Base-by-base conservation (phyloP, 2,888 invertebrate genomes). In the Hyppa rectilinea region DNA sequence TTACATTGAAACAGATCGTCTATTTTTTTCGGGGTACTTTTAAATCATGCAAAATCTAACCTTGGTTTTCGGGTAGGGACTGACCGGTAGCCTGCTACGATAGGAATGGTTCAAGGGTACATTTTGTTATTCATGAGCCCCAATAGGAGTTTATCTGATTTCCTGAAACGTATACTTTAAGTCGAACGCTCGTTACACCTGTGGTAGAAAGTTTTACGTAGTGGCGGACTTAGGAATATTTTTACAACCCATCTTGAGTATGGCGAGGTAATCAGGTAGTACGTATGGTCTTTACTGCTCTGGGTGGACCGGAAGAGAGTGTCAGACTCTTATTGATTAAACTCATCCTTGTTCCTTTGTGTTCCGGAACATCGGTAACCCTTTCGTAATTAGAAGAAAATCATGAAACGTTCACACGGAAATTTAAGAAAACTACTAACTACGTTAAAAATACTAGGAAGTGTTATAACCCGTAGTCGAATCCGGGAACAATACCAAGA, bases 51-150 rank as follows among this genome's bases (percentile, higher is more conserved):
- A 12, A 55, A 64, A 80, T 89, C 85, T 92, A 85, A 87, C 92
- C 92, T 93, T 93, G 88, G 78, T 85, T 89, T 90, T 88, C 58
- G 86, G 88, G 80, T 65, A 84, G 75, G 73, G 69, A 69, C 79
- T 87, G 88, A 87, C 87, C 88, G 82, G 64, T 71, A 81, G 71
- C 78, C 58, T 50, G 66, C 40, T 62, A 38, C 71, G 60, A 72
- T 76, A 73, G 85, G 90, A 87, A 85, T 87, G 84, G 91, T 93
- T 94, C 93, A 95, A 94, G 95, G 95, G 78, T 84, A 79, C 63
- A 89, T 90, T 92, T 91, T 88, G 90, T 89, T 92, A 93, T 93
- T 92, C 92, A 92, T 90, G 91, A 90, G 85, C 85, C 85, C 88
- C 89, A 88, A 90, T 91, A 85, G 72, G 67, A 81, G 43, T 80